Percentiles rank a stretch among this genome's conserved stretches.
phyloP scores from a whole-genome alignment of 2,888 invertebrate species.

The Chaetoderma sp. region DNA sequence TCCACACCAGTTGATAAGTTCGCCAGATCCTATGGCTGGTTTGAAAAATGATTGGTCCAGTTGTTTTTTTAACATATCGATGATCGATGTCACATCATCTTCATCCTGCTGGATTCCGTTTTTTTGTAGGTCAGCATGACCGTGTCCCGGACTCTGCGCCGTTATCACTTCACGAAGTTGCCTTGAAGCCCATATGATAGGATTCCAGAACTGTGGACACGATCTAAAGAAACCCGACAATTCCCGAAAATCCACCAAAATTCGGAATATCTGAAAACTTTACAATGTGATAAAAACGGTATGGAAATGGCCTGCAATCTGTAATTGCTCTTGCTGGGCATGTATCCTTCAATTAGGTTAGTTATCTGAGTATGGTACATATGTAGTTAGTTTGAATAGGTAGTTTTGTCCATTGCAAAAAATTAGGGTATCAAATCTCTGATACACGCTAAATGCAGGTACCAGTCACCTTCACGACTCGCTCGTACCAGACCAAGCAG shows the following conservation, averaged over 20 bases:
- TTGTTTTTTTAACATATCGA: conserved; percentile 19
- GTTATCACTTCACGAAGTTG: conserved; percentile 7
- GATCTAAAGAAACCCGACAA: no score
- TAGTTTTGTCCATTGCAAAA: background rate
- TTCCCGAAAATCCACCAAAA: no score
- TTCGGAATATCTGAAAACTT: no score
- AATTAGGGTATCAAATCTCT: background rate
- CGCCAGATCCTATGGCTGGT: conserved; percentile 9
- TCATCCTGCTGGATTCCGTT: background rate
- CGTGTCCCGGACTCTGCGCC: background rate
- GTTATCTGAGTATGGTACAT: conserved; percentile 11
- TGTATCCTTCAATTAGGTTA: background rate
- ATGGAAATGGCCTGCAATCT: no score
- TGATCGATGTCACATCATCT: conserved; percentile 16
- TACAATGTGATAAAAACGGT: no score
- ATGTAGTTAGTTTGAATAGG: background rate
- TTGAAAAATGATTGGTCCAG: conserved; percentile 28
- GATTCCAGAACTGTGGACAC: no score
- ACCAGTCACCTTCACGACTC: background rate
- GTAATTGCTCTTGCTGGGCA: no score
- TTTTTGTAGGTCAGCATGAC: background rate
- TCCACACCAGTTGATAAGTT: background rate
- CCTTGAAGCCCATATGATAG: no score
- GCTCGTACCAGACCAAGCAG: background rate
- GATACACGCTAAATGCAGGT: background rate